These are phyloP conservation scores for Pharmacophagus antenor DNA, from an alignment of 2,888 invertebrate species.

Conservation along the genomic window DNA sequence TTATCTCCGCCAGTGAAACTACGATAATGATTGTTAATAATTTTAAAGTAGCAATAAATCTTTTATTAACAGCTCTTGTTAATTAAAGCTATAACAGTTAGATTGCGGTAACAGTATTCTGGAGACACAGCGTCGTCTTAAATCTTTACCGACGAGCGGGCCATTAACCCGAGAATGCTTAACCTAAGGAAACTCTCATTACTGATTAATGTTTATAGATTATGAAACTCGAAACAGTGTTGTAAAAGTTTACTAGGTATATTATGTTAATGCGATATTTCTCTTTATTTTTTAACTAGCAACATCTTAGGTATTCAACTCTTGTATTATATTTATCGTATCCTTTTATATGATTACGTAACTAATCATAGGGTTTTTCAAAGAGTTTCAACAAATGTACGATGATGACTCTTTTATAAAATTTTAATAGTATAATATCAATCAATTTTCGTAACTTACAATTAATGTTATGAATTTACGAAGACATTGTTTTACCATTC, in stretches of 20 bases:
- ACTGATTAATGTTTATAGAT: conserved; percentile 21
- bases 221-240: conserved; percentile 5
- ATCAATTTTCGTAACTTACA: too few relatives aligned
- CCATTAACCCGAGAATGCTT: conserved; percentile 17
- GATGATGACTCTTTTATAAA: too few relatives aligned
- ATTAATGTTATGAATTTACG: too few relatives aligned
- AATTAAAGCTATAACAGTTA: conserved; percentile 11
- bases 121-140: conserved; percentile 19
- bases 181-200: conserved; percentile 20
- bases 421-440: too few relatives aligned
- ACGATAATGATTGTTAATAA: not conserved
- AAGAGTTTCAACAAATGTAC: too few relatives aligned
- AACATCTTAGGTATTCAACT: too few relatives aligned
- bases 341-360: too few relatives aligned
- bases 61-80: conserved; percentile 6
- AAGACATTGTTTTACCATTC: too few relatives aligned
- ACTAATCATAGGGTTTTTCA: too few relatives aligned
- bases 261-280: not conserved
- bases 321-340: too few relatives aligned
- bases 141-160: conserved; percentile 18
- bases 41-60: not conserved
- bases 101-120: conserved; percentile 11
- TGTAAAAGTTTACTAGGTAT: not conserved
- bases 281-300: too few relatives aligned
- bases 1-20: not conserved